Base-by-base conservation (phyloP, 2,797 vertebrate species). In the Scolopax rusticola region DNA sequence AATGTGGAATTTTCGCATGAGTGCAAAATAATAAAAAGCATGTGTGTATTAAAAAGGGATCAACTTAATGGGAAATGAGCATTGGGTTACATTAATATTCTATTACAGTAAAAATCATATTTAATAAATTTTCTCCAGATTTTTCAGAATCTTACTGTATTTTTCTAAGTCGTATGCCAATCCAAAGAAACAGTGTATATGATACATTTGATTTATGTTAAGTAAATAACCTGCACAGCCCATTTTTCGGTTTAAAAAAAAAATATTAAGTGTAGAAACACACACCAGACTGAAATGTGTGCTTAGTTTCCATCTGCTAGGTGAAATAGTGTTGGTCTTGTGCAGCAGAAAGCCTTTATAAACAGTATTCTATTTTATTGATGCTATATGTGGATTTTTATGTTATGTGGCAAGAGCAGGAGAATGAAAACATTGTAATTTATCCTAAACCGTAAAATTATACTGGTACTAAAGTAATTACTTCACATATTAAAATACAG, bases 11-110 rank as follows among this genome's bases (percentile, higher is more conserved):
- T 98, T 98, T 98, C 97, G 97, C 98, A 96, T 98, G 98, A 98
- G 98, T 98, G 98, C 97, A 98, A 98, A 98, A 98, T 98, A 98
- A 98, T 98, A 98, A 98, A 98, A 98, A 98, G 98, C 98, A 98
- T 98, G 98, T 98, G 98, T 98, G 97, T 98, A 98, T 98, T 98
- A 97, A 98, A 98, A 98, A 97, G 94, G 96, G 97, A 98, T 97
- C 98, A 97, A 96, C 97, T 98, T 98, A 98, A 98, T 98, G 97
- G 97, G 97, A 98, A 98, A 98, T 97, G 98, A 98, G 97, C 97
- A 97, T 98, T 98, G 98, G 97, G 97, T 98, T 98, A 98, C 97
- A 96, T 98, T 98, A 98, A 98, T 98, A 98, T 98, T 98, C 97
- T 98, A 98, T 98, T 98, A 98, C 98, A 98, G 98, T 98, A 97